Percentiles rank a stretch among this genome's conserved stretches.
phyloP scores from a whole-genome alignment of 2,797 vertebrate species.

The Scyliorhinus canicula region DNA sequence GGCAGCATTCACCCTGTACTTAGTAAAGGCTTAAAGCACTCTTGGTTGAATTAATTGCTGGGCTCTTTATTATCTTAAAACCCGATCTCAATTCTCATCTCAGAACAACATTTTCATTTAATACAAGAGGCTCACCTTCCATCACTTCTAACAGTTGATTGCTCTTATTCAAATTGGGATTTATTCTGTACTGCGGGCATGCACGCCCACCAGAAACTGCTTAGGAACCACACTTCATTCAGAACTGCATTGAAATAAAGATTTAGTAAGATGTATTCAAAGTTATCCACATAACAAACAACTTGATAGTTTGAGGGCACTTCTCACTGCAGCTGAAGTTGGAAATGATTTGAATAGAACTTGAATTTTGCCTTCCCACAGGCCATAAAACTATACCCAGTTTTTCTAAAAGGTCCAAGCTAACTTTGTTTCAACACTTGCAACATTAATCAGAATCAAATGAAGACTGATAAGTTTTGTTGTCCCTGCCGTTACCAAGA shows the following conservation, averaged over 20 bases:
- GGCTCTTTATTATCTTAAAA: background rate
- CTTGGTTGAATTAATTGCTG: background rate
- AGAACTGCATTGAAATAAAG: background rate
- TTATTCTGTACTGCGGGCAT: background rate
- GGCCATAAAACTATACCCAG: background rate
- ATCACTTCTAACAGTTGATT: background rate
- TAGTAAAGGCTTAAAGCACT: background rate
- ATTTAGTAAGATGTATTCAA: background rate
- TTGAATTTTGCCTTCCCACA: background rate
- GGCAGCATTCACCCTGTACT: background rate
- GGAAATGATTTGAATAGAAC: background rate
- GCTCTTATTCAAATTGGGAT: background rate
- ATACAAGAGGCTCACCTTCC: background rate
- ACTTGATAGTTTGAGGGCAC: background rate
- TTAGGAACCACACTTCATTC: background rate
- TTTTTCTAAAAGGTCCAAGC: background rate
- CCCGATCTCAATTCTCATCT: background rate
- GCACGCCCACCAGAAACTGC: background rate
- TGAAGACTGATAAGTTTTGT: too few species aligned
- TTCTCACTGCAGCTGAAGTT: background rate
- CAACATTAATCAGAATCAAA: background rate
- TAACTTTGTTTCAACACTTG: background rate
- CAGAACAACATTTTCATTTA: background rate
- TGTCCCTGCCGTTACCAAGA: background rate
- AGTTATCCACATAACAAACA: background rate